Percentiles rank a stretch among this genome's conserved stretches.
Evolutionary conservation across 2,888 invertebrate genomes (phyloP).

Genomic region (Tiliacea citrago): DNA sequence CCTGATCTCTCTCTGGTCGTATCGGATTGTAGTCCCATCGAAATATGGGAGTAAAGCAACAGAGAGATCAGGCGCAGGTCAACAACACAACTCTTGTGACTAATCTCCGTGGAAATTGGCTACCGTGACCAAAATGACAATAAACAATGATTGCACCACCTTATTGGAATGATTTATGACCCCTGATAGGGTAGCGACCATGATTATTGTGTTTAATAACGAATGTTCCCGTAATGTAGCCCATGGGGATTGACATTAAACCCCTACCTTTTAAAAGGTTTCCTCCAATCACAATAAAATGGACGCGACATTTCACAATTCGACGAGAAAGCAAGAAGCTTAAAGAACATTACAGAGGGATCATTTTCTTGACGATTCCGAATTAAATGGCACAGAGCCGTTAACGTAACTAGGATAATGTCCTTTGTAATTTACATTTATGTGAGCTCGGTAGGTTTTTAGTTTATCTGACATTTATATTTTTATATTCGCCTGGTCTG

Average conservation of each 20-base stretch:
- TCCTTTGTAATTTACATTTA: slow-evolving; percentile 45
- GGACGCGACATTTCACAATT: slow-evolving; percentile 55
- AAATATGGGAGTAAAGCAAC: too few relatives aligned
- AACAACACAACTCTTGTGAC: too few relatives aligned
- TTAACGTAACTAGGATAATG: slow-evolving; percentile 48
- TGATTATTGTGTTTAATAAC: slow-evolving; percentile 37
- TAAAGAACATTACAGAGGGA: slow-evolving; percentile 31
- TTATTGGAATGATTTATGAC: slow-evolving; percentile 28
- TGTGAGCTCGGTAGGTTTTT: slow-evolving; percentile 17
- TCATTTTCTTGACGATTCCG: slow-evolving; percentile 36
- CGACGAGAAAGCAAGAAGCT: slow-evolving; percentile 44
- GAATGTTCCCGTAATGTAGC: slow-evolving; percentile 12
- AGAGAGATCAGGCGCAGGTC: too few relatives aligned
- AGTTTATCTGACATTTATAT: slow-evolving; percentile 31
- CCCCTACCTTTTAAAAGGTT: slow-evolving; percentile 43
- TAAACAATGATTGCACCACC: too few relatives aligned
- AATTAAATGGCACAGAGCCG: slow-evolving; percentile 49
- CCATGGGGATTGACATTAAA: slow-evolving; percentile 24
- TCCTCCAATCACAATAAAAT: slow-evolving; percentile 56
- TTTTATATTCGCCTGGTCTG: slow-evolving; percentile 15
- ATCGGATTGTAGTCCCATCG: neutral
- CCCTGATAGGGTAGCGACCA: neutral
- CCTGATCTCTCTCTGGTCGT: neutral
- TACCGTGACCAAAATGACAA: too few relatives aligned
- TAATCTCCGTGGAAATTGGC: neutral